These are phyloP conservation scores for Deilephila elpenor DNA, from an alignment of 2,888 invertebrate genomes.

Conservation along the genomic window DNA sequence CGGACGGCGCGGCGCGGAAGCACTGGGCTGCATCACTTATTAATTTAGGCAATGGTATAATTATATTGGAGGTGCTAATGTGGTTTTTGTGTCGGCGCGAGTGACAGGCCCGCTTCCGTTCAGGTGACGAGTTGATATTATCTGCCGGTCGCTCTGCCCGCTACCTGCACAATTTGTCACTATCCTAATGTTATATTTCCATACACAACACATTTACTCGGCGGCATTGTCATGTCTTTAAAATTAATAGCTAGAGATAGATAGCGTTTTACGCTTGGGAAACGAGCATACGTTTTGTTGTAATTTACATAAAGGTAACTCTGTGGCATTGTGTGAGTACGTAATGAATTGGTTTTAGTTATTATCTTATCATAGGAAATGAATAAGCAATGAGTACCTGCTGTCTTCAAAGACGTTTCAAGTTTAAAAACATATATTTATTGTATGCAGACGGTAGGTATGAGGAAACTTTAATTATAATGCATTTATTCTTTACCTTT, in stretches of 20 bases:
- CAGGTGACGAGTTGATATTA: conserved; percentile 78
- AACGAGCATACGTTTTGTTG: conserved; percentile 56
- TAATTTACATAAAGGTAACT: conserved; percentile 56
- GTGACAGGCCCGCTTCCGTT: conserved; percentile 71
- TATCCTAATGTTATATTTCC: conserved; percentile 53
- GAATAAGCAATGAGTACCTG: conserved; percentile 44
- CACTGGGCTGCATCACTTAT: not conserved
- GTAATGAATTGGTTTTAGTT: conserved; percentile 57
- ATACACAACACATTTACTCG: conserved; percentile 46
- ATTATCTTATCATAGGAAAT: conserved; percentile 55
- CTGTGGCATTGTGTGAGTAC: conserved; percentile 46
- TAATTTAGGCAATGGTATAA: conserved; percentile 37
- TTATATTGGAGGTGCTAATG: conserved; percentile 73
- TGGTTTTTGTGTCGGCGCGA: conserved; percentile 74
- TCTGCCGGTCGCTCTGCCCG: conserved; percentile 56
- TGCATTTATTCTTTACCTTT: not conserved
- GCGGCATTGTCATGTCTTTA: conserved; percentile 49
- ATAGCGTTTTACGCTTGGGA: conserved; percentile 57
- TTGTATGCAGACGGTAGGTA: conserved; percentile 1
- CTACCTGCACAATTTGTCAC: conserved; percentile 68
- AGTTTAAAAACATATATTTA: conserved; percentile 27
- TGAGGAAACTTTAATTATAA: not conserved
- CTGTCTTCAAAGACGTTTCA: conserved; percentile 30
- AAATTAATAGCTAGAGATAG: conserved; percentile 62
- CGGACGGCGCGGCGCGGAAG: too few species aligned